phyloP scores from a whole-genome alignment of 1,140 invertebrate species.

The Saccostrea glomerata region DNA sequence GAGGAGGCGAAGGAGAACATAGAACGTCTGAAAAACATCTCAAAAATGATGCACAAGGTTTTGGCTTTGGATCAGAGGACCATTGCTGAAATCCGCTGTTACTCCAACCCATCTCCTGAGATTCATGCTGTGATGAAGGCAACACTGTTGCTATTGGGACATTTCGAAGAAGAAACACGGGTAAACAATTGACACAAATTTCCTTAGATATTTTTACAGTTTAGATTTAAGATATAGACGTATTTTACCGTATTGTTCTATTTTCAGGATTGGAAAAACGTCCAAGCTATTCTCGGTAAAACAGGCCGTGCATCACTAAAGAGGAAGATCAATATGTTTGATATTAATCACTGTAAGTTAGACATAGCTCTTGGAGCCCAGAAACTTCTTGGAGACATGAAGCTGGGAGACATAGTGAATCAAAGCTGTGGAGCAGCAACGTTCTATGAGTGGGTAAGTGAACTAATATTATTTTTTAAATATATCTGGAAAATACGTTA shows the following conservation, averaged over 20 bases:
- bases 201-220: too few relatives aligned
- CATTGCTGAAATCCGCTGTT: conserved; percentile 64
- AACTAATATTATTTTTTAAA: neutral
- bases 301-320: conserved; percentile 73
- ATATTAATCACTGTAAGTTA: conserved; percentile 65
- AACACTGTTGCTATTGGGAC: conserved; percentile 62
- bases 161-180: conserved; percentile 62
- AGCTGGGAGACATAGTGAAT: conserved; percentile 65
- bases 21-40: conserved; percentile 58
- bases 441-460: conserved; percentile 75
- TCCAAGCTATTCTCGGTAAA: conserved; percentile 71
- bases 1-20: conserved; percentile 59
- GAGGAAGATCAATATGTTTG: conserved; percentile 69
- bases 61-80: conserved; percentile 64
- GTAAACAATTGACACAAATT: conserved; percentile 38
- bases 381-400: conserved; percentile 61
- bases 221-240: too few relatives aligned
- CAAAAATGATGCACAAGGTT: conserved; percentile 63
- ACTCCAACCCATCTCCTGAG: conserved; percentile 58
- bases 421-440: conserved; percentile 74
- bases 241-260: neutral
- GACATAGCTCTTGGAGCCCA: conserved; percentile 64
- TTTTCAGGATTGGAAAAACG: conserved; percentile 71
- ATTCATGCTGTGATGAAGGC: conserved; percentile 64
- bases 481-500: too few relatives aligned